These are phyloP conservation scores for Donacobius atricapilla DNA, from an alignment of 2,113 vertebrate species.

Conservation along the genomic window DNA sequence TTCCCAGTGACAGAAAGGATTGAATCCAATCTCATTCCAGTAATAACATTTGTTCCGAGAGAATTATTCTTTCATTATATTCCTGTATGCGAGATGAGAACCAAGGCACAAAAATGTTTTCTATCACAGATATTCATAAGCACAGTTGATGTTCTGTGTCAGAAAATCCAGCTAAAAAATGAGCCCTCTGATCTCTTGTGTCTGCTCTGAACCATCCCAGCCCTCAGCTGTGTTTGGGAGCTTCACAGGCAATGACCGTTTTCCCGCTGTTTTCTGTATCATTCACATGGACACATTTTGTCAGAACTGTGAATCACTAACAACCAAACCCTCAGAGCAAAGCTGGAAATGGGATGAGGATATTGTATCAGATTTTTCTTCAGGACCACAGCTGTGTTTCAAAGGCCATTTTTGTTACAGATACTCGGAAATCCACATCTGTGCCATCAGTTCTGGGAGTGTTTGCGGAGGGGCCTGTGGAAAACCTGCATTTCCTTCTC, in stretches of 20 bases:
- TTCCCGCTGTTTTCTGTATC: neutral
- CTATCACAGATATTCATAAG: neutral
- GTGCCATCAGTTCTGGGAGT: neutral
- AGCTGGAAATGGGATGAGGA: neutral
- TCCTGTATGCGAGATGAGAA: neutral
- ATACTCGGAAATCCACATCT: neutral
- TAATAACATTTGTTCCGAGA: conserved; percentile 11
- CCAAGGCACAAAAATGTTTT: neutral
- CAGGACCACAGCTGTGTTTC: neutral
- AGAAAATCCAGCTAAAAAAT: neutral
- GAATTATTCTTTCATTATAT: conserved; percentile 17
- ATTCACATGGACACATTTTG: neutral
- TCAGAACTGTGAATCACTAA: neutral
- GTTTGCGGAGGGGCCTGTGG: neutral
- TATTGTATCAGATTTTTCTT: neutral
- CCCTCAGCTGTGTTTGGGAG: neutral
- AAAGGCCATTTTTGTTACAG: neutral
- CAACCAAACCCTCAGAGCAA: neutral
- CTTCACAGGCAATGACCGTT: neutral
- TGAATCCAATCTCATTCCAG: neutral
- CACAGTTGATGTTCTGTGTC: neutral
- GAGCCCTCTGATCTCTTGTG: neutral
- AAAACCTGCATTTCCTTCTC: neutral
- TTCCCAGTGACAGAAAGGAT: neutral
- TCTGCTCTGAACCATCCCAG: neutral